Evolutionary conservation across 2,113 vertebrate genomes (phyloP), one percentile per base, ranked within the genome.

Genomic region (Chunga burmeisteri): DNA sequence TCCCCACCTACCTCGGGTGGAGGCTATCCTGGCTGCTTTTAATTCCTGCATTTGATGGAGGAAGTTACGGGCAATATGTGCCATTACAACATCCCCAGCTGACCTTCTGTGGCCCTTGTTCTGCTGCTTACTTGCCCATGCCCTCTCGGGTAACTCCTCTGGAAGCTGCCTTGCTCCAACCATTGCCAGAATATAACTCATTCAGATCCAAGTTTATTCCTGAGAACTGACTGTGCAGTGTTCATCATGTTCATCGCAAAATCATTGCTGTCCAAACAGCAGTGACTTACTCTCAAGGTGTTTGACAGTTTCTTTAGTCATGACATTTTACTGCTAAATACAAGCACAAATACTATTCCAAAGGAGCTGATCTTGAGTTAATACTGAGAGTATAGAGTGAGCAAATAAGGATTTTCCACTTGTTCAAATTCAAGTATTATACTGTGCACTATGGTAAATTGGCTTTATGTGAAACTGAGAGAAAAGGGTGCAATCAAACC

Each of bases 361-460:
- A 85, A 95, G 26, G 47, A 95, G 30, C 25, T 44, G 83, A 86
- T 93, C 84, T 85, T 72, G 78, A 74, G 61, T 84, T 94, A 88
- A 73, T 83, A 52, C 77, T 86, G 66, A 84, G 68, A 47, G 15
- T 61, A 42, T 38, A 78, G 46, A 49, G 47, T 93, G 80, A 86
- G 49, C 52, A 92, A 94, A 65, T 80, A 86, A 75, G 73, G 68
- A 92, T 94, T 95, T 94, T 82, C 63, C 52, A 74, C 19, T 92
- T 88, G 46, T 80, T 93, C 58, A 82, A 58, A 86, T 82, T 86
- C 66, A 94, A 72, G 52, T 80, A 80, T 52, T 75, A 58, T 75
- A 58, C 44, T 96, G 72, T 21, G 5, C 73, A 26, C 77, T 88
- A 68, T 82, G 74, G 75, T 92, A 68, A 92, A 82, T 63, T 75